Evolutionary conservation across 1,140 invertebrate species (phyloP), one percentile per base, ranked within the genome.

Genomic region (Halesus radiatus): DNA sequence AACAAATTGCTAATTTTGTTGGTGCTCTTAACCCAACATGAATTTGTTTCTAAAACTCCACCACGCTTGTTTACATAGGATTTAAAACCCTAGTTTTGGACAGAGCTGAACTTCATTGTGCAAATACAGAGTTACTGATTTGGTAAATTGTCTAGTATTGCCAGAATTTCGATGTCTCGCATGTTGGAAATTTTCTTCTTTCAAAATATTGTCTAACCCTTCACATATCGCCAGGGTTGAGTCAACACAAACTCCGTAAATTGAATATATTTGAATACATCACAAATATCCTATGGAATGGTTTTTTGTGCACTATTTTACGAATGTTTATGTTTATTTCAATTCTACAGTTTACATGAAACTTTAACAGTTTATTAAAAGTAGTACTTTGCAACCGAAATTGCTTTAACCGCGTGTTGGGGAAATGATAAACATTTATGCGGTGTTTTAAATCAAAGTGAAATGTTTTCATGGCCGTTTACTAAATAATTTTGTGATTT

Each of bases 211-310:
- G 4, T 56, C 10, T 56, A 54, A 6, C 3, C 7, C n/a, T n/a
- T n/a, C n/a, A n/a, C n/a, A n/a, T n/a, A 18, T 56, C 58, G 37
- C 75, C 56, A 20, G 76, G 76, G 53, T 62, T 80, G 53, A 78
- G 54, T 78, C 80, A 78, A 81, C 80, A 81, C 68, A 56, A 81
- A 78, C 80, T 66, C 10, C 37, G 37, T 45, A 78, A 81, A 81
- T 81, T 75, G 80, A 78, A 81, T 81, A 81, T 74, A 81, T 81
- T 81, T 81, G 80, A 81, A 81, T 81, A 78, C 50, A 81, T 81
- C 64, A 66, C 53, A 64, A 70, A 73, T 77, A 62, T 77, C 66
- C 70, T 20, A 13, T 32, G 60, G 58, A 64, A 23, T 10, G 58
- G 13, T 23, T 45, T 76, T 58, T 76, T 76, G 56, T 74, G 53